phyloP scores from a whole-genome alignment of 2,113 vertebrate species.

The Montifringilla adamsi region DNA sequence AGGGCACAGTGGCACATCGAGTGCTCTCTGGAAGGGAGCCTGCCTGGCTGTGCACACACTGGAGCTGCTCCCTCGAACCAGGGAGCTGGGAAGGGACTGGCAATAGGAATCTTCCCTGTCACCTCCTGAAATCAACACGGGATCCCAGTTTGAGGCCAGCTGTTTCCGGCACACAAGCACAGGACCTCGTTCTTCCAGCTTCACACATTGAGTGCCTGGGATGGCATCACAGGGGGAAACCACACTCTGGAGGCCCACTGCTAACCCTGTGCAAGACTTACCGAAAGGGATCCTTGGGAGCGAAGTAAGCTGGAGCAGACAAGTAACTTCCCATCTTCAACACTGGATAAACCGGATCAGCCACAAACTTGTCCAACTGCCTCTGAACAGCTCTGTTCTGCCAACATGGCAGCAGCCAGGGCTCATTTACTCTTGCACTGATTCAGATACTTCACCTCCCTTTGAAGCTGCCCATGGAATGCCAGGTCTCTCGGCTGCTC shows the following conservation, averaged over 20 bases:
- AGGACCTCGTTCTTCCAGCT: not conserved
- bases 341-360: constrained; percentile 68
- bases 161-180: not conserved
- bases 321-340: constrained; percentile 79
- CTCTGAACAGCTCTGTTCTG: constrained; percentile 57
- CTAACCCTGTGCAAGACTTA: constrained; percentile 48
- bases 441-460: constrained; percentile 62
- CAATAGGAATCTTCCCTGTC: not conserved
- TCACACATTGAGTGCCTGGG: not conserved
- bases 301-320: constrained; percentile 72
- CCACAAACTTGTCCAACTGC: constrained; percentile 68
- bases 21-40: not conserved
- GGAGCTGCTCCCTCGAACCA: not conserved
- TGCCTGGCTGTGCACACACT: not conserved
- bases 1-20: rapidly evolving
- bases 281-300: constrained; percentile 76
- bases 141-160: rapidly evolving
- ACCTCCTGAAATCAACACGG: not conserved
- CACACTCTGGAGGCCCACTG: not conserved
- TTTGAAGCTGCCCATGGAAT: constrained; percentile 46
- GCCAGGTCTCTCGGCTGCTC: constrained; percentile 49
- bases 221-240: not conserved
- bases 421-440: constrained; percentile 56
- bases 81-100: not conserved
- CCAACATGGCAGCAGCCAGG: constrained; percentile 71